These are phyloP conservation scores for Ailurus styani DNA, from an alignment of 2,113 vertebrate genomes.

Conservation along the genomic window DNA sequence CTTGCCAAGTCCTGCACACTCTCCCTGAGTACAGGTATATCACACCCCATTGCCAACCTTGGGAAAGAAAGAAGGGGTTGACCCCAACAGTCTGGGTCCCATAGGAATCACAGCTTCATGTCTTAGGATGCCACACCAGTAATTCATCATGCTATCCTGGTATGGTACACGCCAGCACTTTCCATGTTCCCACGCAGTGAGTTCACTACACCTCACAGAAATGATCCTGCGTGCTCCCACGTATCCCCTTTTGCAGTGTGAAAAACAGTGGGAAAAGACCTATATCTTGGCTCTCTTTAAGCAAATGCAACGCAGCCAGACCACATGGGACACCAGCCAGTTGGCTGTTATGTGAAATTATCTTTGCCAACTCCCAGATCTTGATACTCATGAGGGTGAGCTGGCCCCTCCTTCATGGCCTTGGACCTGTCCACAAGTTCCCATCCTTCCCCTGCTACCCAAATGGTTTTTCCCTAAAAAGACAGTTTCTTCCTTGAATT, in stretches of 20 bases:
- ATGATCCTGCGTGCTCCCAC: neutral
- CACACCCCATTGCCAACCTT: neutral
- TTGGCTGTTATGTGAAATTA: neutral
- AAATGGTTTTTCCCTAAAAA: neutral
- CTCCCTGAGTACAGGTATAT: neutral
- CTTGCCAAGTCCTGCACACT: neutral
- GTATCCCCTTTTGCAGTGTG: neutral
- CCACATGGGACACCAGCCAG: too few relatives aligned
- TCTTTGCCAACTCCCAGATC: neutral
- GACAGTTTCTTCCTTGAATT: neutral
- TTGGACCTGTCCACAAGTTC: too few relatives aligned
- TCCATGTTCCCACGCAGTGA: neutral
- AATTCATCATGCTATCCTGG: too few relatives aligned
- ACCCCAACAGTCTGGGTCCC: too few relatives aligned
- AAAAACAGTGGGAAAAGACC: neutral
- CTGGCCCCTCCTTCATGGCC: too few relatives aligned
- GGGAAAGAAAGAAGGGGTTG: neutral
- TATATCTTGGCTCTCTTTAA: neutral
- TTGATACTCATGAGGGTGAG: neutral
- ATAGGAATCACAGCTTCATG: neutral
- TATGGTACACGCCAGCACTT: neutral
- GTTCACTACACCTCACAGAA: neutral
- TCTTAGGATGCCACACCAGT: neutral
- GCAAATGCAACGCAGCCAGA: neutral
- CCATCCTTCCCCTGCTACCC: neutral